Conservation (phyloP, 1,140 invertebrate genomes). For the Elysia chlorotica region DNA sequence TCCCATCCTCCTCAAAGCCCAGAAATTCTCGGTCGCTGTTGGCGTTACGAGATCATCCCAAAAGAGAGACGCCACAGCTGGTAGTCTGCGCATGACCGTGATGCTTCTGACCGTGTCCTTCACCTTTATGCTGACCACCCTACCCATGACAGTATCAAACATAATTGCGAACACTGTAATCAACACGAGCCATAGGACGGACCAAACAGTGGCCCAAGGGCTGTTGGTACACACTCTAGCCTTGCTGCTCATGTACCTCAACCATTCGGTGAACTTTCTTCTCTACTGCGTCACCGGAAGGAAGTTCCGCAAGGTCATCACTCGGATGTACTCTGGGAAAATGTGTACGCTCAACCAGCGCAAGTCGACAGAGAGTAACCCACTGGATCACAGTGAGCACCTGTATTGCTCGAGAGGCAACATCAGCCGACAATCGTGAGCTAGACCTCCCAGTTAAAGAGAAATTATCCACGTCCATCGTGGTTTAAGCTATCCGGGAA, state of each 20-base stretch:
- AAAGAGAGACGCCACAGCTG: too few relatives aligned
- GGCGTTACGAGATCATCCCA: too few relatives aligned
- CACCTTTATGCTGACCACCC: constrained; percentile 54
- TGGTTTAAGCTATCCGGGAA: too few relatives aligned
- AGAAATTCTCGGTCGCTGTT: too few relatives aligned
- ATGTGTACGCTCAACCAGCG: constrained; percentile 36
- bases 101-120: constrained; percentile 57
- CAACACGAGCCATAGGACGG: constrained; percentile 3
- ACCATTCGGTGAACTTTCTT: constrained; percentile 62
- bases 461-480: too few relatives aligned
- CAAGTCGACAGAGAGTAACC: neutral
- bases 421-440: too few relatives aligned
- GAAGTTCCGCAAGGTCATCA: constrained; percentile 56
- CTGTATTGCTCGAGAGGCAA: constrained; percentile 33
- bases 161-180: constrained; percentile 41
- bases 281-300: constrained; percentile 60
- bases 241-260: constrained; percentile 58
- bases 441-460: too few relatives aligned
- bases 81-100: constrained; percentile 41
- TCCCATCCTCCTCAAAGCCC: too few relatives aligned
- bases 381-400: constrained; percentile 29
- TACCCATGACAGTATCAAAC: constrained; percentile 50
- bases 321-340: too few relatives aligned
- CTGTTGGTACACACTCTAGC: constrained; percentile 43
- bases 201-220: neutral